phyloP scores from a whole-genome alignment of 2,113 vertebrate species.

The Oreotrochilus melanogaster region DNA sequence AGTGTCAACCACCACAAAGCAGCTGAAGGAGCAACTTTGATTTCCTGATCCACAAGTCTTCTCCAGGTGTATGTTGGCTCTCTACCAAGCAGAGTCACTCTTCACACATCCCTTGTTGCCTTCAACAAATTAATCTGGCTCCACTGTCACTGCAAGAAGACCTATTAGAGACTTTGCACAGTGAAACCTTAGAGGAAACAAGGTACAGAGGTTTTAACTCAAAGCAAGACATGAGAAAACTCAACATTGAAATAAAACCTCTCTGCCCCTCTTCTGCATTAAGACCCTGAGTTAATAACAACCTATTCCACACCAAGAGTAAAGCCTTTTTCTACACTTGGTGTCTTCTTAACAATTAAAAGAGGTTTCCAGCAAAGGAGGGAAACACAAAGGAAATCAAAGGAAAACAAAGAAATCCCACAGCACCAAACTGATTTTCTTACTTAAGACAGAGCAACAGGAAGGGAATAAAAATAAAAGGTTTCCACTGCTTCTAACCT shows the following conservation, averaged over 20 bases:
- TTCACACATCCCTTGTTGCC: neutral
- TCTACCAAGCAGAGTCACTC: neutral
- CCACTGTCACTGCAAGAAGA: neutral
- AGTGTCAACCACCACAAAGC: neutral
- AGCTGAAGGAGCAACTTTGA: neutral
- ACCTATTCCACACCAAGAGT: neutral
- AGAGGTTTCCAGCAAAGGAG: neutral
- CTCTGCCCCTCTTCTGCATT: neutral
- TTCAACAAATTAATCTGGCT: neutral
- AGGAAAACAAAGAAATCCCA: neutral
- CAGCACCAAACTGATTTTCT: neutral
- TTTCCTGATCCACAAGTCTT: neutral
- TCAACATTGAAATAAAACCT: neutral
- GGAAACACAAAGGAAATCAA: neutral
- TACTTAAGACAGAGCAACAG: neutral
- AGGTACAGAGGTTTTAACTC: neutral
- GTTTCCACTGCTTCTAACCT: neutral
- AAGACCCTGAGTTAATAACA: neutral
- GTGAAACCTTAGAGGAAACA: neutral
- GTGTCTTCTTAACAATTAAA: neutral
- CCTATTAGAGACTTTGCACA: neutral
- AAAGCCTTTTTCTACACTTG: neutral
- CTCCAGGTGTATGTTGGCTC: neutral
- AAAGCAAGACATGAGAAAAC: neutral
- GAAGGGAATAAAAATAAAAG: neutral